Base-by-base conservation (phyloP, 2,797 vertebrate genomes). In the Sebastes itinus region DNA sequence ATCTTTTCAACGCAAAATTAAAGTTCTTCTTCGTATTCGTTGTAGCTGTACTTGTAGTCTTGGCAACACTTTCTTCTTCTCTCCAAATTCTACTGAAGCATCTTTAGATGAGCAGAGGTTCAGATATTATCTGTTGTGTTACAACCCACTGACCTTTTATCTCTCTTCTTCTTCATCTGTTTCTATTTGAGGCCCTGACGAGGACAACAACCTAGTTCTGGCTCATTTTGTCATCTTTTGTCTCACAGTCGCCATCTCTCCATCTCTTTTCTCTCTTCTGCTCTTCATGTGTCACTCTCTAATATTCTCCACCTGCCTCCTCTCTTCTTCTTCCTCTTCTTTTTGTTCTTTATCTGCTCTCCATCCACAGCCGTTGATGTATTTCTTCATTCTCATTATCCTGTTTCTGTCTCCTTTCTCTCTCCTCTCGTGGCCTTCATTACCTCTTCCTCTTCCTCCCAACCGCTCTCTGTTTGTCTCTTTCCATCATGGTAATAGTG, bases 401-500 rank as follows among this genome's bases (percentile, higher is more conserved):
- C 32, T 49, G 16, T 64, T 60, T 33, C 25, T 46, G 6, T 76
- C 35, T 52, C 27, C 22, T 84, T 22, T 25, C 20, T 8, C 25
- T 56, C 94, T 80, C 55, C 25, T 22, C 22, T 71, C 20, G 20
- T 25, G 28, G 20, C 54, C 62, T 23, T 55, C 32, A 25, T 60
- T 52, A 52, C 54, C 59, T 38, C 23, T 18, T 61, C 58, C 54
- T 38, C 27, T 56, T 61, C 58, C 46, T 52, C 49, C 22, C 12
- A 7, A 2, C 12, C 27, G 23, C 28, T 25, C 16, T 58, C 42
- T 61, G 64, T 70, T 52, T 32, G 62, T 59, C 60, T 62, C 20
- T 52, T 61, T 38, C 72, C 72, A 55, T 63, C 75, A 79, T 71
- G 79, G 86, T 87, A 87, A 84, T 62, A 92, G 93, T 91, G 90